Evolutionary conservation across 2,888 invertebrate genomes (phyloP).

Genomic region (Apodemia zela): DNA sequence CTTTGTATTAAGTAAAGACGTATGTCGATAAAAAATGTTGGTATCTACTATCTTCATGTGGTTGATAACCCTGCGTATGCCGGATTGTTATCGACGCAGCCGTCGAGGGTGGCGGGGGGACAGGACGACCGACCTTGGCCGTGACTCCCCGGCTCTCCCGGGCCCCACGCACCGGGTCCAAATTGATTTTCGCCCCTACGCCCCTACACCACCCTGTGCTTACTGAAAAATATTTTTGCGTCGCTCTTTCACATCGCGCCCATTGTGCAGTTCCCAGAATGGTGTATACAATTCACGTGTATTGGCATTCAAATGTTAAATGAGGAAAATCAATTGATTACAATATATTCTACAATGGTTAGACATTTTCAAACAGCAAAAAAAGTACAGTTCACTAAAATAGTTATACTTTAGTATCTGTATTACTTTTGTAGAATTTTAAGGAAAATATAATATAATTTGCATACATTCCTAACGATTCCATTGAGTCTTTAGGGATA

Average conservation of each 20-base stretch:
- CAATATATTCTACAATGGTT: background rate
- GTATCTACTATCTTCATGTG: constrained; percentile 5
- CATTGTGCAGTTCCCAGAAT: constrained; percentile 8
- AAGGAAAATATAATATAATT: no score
- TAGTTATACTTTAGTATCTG: no score
- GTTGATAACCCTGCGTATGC: constrained; percentile 25
- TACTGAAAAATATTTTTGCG: constrained; percentile 37
- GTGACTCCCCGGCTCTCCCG: constrained; percentile 59
- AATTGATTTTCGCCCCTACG: constrained; percentile 60
- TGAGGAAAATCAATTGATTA: background rate
- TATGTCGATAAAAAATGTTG: constrained; percentile 8
- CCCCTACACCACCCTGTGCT: constrained; percentile 36
- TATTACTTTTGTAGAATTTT: no score
- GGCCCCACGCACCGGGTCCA: constrained; percentile 49
- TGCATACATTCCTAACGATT: no score
- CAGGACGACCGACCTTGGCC: constrained; percentile 71
- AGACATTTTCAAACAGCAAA: no score
- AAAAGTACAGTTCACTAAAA: no score
- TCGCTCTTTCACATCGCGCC: constrained; percentile 24
- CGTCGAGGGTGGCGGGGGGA: constrained; percentile 39
- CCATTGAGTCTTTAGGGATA: no score
- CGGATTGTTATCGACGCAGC: constrained; percentile 36
- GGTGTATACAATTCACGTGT: constrained; percentile 5
- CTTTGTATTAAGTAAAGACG: background rate
- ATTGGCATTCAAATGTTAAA: background rate